phyloP scores from a whole-genome alignment of 30 jellyfish, hydroid and myxozoan genomes.

The Rhopilema esculentum region DNA sequence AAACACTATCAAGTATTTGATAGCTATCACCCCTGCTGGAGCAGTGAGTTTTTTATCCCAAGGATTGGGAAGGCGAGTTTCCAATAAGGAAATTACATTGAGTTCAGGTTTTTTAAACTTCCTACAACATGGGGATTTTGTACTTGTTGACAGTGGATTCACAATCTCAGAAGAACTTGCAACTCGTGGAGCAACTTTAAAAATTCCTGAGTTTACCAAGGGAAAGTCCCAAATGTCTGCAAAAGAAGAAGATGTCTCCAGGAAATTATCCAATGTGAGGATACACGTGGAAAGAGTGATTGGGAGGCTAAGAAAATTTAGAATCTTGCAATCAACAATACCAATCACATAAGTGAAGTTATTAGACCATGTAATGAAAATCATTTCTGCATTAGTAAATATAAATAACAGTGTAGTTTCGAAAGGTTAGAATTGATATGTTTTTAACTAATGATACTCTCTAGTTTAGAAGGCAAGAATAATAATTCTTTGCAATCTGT shows the following conservation, averaged over 20 bases:
- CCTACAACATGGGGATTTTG: conserved; percentile 53
- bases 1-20: conserved; percentile 70
- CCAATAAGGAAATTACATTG: conserved; percentile 71
- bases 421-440: too few relatives aligned
- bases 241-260: conserved; percentile 57
- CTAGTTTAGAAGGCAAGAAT: too few relatives aligned
- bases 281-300: conserved; percentile 81
- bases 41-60: conserved; percentile 68
- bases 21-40: conserved; percentile 78
- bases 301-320: conserved; percentile 63
- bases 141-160: conserved; percentile 87
- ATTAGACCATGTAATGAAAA: conserved; percentile 38
- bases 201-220: conserved; percentile 75
- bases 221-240: conserved; percentile 73
- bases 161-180: conserved; percentile 67
- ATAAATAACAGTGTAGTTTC: conserved; percentile 53
- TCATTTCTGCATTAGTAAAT: conserved; percentile 54
- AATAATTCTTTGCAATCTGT: too few relatives aligned
- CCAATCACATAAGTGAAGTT: too few relatives aligned
- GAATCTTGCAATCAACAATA: conserved; percentile 40
- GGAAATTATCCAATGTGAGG: conserved; percentile 67
- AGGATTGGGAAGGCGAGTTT: conserved; percentile 85
- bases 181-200: conserved; percentile 44
- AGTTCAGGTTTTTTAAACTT: conserved; percentile 57
- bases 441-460: not conserved